Evolutionary conservation across 2,113 vertebrate genomes (phyloP), one percentile per base, ranked within the genome.

Genomic region (Boulengeromyrus knoepffleri): DNA sequence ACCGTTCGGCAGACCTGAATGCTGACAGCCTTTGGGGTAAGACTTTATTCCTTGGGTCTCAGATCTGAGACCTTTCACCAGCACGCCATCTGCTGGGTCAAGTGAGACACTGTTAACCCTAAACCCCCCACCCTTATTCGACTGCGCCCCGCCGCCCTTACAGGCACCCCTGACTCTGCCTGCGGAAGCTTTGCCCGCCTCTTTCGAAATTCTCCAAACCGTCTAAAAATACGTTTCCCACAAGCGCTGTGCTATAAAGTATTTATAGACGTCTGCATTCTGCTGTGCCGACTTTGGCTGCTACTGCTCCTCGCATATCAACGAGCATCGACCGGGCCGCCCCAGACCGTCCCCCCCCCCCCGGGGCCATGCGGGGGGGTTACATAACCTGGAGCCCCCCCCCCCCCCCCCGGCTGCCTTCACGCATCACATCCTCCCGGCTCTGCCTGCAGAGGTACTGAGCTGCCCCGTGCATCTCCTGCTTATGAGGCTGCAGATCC

Each of bases 211-310:
- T 74, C 90, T 90, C 31, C 87, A 90, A 93, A 92, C 90, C 66
- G 74, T 92, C 96, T 96, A 96, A 95, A 96, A 96, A 96, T 96
- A 96, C 2, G 91, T 93, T 94, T 95, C 95, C 95, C 95, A 95
- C 93, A 92, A 96, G 95, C 92, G 91, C 95, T 94, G 95, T 95
- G 94, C 95, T 93, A 96, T 96, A 92, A 96, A 96, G 96, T 96
- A 96, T 96, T 96, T 95, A 96, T 95, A 95, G 95, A 92, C 89
- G 92, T 91, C 93, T 91, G 93, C 90, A 92, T 93, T 95, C 94
- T 94, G 94, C 93, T 94, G 89, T 92, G 93, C 94, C 90, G 89
- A 62, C 89, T 89, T 92, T 92, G 90, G 91, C 93, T 70, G 95
- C 93, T 90, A 91, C 91, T 86, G 89, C 88, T 86, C 27, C 88